Percentiles rank a stretch among this genome's conserved stretches.
These are phyloP conservation scores for Gavia stellata DNA, from an alignment of 2,113 vertebrate species.

Conservation along the genomic window DNA sequence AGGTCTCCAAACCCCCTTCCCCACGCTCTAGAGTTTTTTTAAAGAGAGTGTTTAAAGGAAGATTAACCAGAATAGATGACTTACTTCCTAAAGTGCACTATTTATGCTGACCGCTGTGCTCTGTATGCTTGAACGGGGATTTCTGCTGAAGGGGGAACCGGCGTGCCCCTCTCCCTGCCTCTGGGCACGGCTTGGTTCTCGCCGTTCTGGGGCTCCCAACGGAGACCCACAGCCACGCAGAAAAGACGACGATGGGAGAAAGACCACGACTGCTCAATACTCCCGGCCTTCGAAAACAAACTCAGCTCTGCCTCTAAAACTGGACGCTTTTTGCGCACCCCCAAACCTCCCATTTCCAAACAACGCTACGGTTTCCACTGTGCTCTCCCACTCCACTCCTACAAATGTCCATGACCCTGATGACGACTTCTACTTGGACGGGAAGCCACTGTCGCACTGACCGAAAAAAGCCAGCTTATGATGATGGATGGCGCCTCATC, in stretches of 20 bases:
- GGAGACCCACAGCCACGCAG: neutral
- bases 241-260: neutral
- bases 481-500: neutral
- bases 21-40: fast-evolving
- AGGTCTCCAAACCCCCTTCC: neutral
- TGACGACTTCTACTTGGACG: neutral
- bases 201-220: fast-evolving
- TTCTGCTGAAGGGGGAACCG: no score
- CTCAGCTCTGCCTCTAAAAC: neutral
- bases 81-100: neutral
- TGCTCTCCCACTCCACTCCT: neutral
- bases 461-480: neutral
- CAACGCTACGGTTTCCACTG: neutral
- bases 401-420: neutral
- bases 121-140: neutral
- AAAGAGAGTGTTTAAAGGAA: neutral
- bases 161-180: neutral
- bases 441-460: neutral
- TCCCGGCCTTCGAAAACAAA: neutral
- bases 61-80: neutral
- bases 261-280: fast-evolving
- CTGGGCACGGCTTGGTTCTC: neutral
- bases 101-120: neutral
- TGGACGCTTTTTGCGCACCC: neutral
- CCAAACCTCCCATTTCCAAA: neutral